Evolutionary conservation across 2,888 invertebrate species (phyloP), one percentile per base, ranked within the genome.

Genomic region (Brachynemurus nebulosus): DNA sequence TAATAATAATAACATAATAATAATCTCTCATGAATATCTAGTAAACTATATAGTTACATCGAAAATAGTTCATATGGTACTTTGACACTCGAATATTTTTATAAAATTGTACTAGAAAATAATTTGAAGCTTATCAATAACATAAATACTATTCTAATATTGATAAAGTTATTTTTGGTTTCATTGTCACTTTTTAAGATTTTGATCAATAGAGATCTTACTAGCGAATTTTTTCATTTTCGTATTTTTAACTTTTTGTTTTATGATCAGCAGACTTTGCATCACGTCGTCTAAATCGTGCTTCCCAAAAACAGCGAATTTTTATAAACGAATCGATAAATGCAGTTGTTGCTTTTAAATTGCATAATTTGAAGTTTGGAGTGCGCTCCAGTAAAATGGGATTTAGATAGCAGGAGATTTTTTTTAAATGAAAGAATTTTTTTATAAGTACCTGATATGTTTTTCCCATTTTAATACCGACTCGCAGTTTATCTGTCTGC

Each of bases 281-380:
- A 30, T 4, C 30, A 30, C 30, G 30, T 30, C 30, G 30, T 30
- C n/a, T 30, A 30, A 30, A 5, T 30, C 30, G n/a, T 12, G 30
- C 30, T 30, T 30, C 30, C 30, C 30, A 30, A 30, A 30, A 30
- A 14, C 30, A 30, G 30, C 30, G 30, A 30, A 30, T 30, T 30
- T 30, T 30, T 12, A 30, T 30, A 7, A 30, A 30, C 14, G 30
- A 30, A 30, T 30, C 14, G 14, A 30, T 30, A 30, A 30, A 30
- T 12, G 30, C n/a, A 30, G n/a, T 30, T 30, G 30, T 30, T 30
- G 30, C 30, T 30, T 30, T 30, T 30, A 12, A n/a, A 30, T n/a
- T 30, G 14, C 30, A 30, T 30, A 30, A 30, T 30, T 30, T 30
- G 14, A 30, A 11, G n/a, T 30, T 30, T 30, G 30, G 30, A 30